A percentile compares a stretch with the other conserved stretches of the same genome.
These are phyloP conservation scores for Diadegma fenestrale DNA, from an alignment of 2,888 invertebrate species.

Conservation along the genomic window DNA sequence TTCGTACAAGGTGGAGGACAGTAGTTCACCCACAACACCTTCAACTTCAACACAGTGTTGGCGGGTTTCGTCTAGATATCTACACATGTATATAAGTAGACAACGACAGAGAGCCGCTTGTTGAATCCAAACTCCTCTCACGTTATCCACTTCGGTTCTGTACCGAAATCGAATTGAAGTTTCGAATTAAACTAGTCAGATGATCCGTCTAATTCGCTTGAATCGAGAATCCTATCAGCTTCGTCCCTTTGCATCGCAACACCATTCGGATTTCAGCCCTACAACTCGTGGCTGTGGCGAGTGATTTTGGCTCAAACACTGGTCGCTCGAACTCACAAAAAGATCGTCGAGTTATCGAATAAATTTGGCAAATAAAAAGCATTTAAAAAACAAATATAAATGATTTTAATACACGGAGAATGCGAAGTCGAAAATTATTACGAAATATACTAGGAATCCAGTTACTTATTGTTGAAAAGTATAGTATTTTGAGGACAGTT, in stretches of 20 bases:
- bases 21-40: not conserved
- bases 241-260: conserved; percentile 34
- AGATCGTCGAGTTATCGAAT: not conserved
- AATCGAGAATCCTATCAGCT: conserved; percentile 35
- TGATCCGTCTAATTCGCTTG: conserved; percentile 68
- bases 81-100: not conserved
- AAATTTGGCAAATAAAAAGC: not conserved
- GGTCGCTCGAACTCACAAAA: not conserved
- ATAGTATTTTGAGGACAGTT: too few species aligned
- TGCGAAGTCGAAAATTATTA: too few species aligned
- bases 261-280: not conserved
- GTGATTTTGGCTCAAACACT: not conserved
- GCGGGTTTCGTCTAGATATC: not conserved
- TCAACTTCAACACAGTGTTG: not conserved
- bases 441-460: too few species aligned
- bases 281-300: too few species aligned
- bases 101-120: conserved; percentile 23
- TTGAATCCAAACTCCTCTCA: conserved; percentile 65
- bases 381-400: not conserved
- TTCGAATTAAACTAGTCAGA: conserved; percentile 80
- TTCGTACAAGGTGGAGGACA: conserved; percentile 1
- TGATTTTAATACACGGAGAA: not conserved
- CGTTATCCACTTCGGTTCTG: conserved; percentile 76
- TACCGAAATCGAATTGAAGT: conserved; percentile 79
- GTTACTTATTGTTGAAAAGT: too few species aligned